phyloP scores from a whole-genome alignment of 2,797 vertebrate species.

The Characodon lateralis region DNA sequence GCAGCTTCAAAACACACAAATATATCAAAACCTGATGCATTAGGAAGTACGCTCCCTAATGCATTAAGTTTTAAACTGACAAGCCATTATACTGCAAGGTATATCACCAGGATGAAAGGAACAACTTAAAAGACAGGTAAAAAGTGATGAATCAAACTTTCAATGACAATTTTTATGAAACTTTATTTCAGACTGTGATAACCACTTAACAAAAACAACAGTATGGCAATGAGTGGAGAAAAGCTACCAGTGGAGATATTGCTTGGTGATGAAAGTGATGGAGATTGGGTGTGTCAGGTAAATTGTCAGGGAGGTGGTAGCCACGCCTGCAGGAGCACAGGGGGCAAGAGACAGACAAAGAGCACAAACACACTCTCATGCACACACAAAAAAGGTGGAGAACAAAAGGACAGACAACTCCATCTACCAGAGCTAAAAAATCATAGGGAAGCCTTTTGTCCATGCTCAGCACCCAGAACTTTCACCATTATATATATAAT shows the following conservation, averaged over 20 bases:
- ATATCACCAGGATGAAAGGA: background rate
- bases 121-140: background rate
- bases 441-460: background rate
- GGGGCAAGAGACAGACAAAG: constrained; percentile 2
- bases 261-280: constrained; percentile 8
- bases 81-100: background rate
- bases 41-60: background rate
- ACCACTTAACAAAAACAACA: background rate
- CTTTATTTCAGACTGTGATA: background rate
- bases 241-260: background rate
- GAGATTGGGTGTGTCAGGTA: background rate
- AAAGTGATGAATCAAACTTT: background rate
- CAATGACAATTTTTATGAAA: background rate
- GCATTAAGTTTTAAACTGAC: background rate
- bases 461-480: background rate
- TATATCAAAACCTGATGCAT: too few relatives aligned
- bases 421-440: background rate
- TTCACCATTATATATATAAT: background rate
- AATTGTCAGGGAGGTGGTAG: constrained; percentile 6
- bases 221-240: background rate
- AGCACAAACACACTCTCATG: background rate
- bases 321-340: constrained; percentile 7
- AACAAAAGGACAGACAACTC: background rate
- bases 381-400: background rate
- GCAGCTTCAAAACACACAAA: background rate